Percentiles rank a stretch among this genome's conserved stretches.
phyloP scores from a whole-genome alignment of 2,888 invertebrate genomes.

The Heliconius sara region DNA sequence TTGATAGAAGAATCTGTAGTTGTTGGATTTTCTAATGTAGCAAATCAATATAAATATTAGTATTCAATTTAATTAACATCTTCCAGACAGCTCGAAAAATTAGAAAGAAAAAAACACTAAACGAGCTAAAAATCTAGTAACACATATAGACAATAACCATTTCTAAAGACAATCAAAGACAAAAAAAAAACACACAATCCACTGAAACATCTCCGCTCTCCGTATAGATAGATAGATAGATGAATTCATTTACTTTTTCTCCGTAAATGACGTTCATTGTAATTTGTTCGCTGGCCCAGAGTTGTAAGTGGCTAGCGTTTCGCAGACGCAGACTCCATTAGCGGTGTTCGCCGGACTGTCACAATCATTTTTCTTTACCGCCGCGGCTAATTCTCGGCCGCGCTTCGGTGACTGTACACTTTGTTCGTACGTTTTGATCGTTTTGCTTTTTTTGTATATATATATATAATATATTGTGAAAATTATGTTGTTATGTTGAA shows the following conservation, averaged over 20 bases:
- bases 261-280: constrained; percentile 47
- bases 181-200: neutral
- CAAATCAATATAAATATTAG: too few relatives aligned
- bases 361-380: constrained; percentile 84
- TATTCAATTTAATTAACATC: too few relatives aligned
- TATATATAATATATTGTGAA: neutral
- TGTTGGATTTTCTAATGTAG: too few relatives aligned
- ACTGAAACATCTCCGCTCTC: constrained; percentile 21
- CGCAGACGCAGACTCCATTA: constrained; percentile 83
- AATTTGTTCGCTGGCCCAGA: constrained; percentile 42
- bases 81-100: too few relatives aligned
- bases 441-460: constrained; percentile 43
- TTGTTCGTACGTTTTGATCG: constrained; percentile 58
- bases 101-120: too few relatives aligned
- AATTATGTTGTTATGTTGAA: neutral
- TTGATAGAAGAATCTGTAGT: too few relatives aligned
- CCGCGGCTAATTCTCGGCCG: constrained; percentile 81
- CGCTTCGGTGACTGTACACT: constrained; percentile 74
- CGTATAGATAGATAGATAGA: neutral
- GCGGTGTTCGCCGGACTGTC: constrained; percentile 82
- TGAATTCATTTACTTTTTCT: constrained; percentile 39
- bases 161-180: neutral
- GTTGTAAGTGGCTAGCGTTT: constrained; percentile 77
- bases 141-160: neutral
- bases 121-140: neutral